Conservation (phyloP, 2,888 invertebrate species). For the Leucozona laternaria region DNA sequence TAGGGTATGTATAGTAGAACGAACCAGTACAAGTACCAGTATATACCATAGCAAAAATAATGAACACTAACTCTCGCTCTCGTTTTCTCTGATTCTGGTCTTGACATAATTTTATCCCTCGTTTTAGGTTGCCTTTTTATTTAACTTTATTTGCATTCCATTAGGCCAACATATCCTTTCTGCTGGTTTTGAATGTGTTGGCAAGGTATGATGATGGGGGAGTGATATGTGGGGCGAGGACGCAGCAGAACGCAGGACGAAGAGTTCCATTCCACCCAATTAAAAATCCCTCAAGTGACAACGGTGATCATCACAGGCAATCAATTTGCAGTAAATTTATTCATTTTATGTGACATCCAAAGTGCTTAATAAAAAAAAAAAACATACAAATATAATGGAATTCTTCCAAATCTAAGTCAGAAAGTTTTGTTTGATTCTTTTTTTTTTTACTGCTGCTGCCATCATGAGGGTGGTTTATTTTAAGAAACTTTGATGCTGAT, state of each 20-base stretch:
- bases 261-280: slow-evolving; percentile 36
- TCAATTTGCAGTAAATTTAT: slow-evolving; percentile 60
- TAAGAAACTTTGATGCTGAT: not conserved
- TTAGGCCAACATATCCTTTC: slow-evolving; percentile 53
- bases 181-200: not conserved
- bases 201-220: not conserved
- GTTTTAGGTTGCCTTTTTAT: slow-evolving; percentile 40
- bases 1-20: no score
- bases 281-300: slow-evolving; percentile 47
- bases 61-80: not conserved
- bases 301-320: slow-evolving; percentile 54
- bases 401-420: not conserved
- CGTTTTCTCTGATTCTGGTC: slow-evolving; percentile 24
- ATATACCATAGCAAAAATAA: not conserved
- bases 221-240: not conserved
- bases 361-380: slow-evolving; percentile 22
- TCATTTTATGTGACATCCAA: slow-evolving; percentile 34
- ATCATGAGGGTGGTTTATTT: not conserved
- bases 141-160: slow-evolving; percentile 74
- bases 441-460: not conserved
- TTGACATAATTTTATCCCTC: slow-evolving; percentile 29
- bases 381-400: not conserved
- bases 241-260: not conserved
- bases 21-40: not conserved
- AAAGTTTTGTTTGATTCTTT: slow-evolving; percentile 24